Percentiles rank a stretch among this genome's conserved stretches.
These are phyloP conservation scores for Deroplatys truncata DNA, from an alignment of 2,888 invertebrate species.

Conservation along the genomic window DNA sequence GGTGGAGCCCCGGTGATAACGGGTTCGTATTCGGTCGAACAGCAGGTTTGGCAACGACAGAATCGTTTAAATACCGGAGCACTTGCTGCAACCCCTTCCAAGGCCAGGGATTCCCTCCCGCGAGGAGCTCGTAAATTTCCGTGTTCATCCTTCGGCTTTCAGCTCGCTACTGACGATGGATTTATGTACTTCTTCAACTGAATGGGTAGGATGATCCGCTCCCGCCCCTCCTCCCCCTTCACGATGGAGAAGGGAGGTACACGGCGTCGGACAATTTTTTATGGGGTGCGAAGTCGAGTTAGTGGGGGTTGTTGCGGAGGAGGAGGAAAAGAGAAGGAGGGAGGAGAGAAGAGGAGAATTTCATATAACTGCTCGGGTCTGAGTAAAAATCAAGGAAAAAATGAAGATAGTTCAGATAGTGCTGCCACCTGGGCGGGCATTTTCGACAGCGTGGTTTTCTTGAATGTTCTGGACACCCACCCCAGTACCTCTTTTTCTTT, in stretches of 20 bases:
- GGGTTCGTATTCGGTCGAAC: background rate
- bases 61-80: background rate
- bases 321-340: background rate
- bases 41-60: background rate
- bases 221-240: constrained; percentile 13
- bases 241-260: constrained; percentile 1
- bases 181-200: constrained; percentile 22
- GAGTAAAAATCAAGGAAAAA: background rate
- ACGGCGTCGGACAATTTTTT: constrained; percentile 18
- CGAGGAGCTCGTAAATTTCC: constrained; percentile 1
- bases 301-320: constrained; percentile 1
- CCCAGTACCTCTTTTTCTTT: background rate
- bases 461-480: background rate
- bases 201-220: constrained; percentile 12
- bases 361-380: background rate
- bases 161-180: constrained; percentile 12
- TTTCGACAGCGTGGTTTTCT: background rate
- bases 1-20: background rate
- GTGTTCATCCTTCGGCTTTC: background rate
- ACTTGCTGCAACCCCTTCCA: background rate
- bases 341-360: background rate
- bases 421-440: constrained; percentile 21
- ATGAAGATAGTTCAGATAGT: constrained; percentile 9
- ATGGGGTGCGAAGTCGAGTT: constrained; percentile 24
- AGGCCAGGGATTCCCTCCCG: background rate